Conservation (phyloP, 2,113 vertebrate genomes). For the Ascaphus truei region DNA sequence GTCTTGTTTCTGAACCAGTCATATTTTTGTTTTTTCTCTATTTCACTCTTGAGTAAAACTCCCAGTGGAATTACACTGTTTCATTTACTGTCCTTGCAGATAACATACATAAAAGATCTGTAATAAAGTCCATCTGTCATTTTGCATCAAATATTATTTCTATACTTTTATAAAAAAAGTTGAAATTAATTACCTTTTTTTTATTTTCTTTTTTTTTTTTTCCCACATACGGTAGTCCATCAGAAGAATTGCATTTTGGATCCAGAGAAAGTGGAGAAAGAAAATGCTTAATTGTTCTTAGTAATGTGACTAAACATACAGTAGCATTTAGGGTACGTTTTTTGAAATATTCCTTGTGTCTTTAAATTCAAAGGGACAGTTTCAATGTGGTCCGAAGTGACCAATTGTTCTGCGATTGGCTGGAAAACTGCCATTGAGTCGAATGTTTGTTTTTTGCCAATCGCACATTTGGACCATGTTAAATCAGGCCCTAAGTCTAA, state of each 20-base stretch:
- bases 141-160: background rate
- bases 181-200: no score
- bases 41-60: background rate
- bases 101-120: background rate
- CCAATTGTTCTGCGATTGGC: no score
- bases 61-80: background rate
- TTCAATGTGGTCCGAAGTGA: no score
- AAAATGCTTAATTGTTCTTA: slow-evolving; percentile 88
- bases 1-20: background rate
- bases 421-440: no score
- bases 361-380: no score
- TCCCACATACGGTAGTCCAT: slow-evolving; percentile 69
- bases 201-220: background rate
- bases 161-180: slow-evolving; percentile 1
- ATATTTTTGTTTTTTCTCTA: background rate
- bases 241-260: slow-evolving; percentile 92
- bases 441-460: no score
- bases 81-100: slow-evolving; percentile 4
- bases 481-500: no score
- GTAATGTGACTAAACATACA: slow-evolving; percentile 89
- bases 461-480: no score
- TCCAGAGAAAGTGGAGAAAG: slow-evolving; percentile 84
- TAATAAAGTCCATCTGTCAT: background rate
- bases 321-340: slow-evolving; percentile 96
- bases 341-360: no score